Percentiles rank a stretch among this genome's conserved stretches.
These are phyloP conservation scores for Poeciliopsis infans DNA, from an alignment of 2,797 vertebrate genomes.

Conservation along the genomic window DNA sequence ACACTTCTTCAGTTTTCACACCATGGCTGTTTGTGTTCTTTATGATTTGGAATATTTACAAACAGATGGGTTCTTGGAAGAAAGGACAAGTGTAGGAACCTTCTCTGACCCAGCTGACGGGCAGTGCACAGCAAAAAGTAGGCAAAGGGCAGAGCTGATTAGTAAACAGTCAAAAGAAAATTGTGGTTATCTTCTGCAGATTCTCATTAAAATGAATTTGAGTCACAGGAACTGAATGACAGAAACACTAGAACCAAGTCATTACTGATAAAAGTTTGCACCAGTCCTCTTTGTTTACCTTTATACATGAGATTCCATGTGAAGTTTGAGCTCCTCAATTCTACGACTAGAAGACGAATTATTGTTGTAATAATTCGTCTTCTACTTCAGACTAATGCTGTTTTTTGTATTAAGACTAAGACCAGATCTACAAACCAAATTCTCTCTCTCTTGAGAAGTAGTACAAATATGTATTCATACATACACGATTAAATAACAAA, in stretches of 20 bases:
- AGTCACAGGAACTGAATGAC: not conserved
- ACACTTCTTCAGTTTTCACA: not conserved
- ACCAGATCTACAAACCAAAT: not conserved
- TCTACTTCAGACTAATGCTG: not conserved
- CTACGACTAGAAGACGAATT: not conserved
- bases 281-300: not conserved
- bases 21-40: not conserved
- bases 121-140: constrained; percentile 6
- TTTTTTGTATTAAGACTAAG: not conserved
- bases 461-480: not conserved
- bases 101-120: not conserved
- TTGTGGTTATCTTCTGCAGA: not conserved
- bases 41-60: not conserved
- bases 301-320: not conserved
- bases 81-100: not conserved
- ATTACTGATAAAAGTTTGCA: not conserved
- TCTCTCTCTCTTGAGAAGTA: not conserved
- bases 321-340: not conserved
- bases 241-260: not conserved
- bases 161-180: not conserved
- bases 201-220: not conserved
- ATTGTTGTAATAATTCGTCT: not conserved
- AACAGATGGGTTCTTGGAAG: not conserved
- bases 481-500: not conserved
- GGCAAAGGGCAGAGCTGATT: not conserved